Conservation (phyloP, 2,888 invertebrate genomes). For the Rugalucina vietnamica region DNA sequence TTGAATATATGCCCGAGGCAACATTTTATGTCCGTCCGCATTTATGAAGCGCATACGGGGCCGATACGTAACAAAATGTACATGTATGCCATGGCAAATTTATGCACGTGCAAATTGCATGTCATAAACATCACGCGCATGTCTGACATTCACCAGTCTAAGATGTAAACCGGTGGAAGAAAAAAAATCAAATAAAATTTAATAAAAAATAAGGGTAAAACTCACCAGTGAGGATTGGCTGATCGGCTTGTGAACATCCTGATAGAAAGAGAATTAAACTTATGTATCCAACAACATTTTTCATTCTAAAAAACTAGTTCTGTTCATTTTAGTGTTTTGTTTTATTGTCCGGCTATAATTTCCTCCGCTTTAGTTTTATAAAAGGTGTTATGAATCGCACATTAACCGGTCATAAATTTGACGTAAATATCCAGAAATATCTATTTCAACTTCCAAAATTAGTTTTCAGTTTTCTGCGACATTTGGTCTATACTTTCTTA, state of each 20-base stretch:
- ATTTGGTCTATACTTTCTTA: background rate
- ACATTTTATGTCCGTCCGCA: too few relatives aligned
- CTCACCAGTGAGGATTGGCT: background rate
- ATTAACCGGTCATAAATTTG: background rate
- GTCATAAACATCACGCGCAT: too few relatives aligned
- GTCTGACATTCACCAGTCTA: too few relatives aligned
- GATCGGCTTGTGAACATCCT: background rate
- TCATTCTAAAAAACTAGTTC: conserved; percentile 4
- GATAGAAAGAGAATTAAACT: background rate
- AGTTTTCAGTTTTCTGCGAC: background rate
- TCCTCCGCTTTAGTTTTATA: background rate
- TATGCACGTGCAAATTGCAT: too few relatives aligned
- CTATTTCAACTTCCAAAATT: too few relatives aligned
- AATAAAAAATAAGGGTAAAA: background rate
- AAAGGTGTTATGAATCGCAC: background rate
- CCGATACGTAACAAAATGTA: too few relatives aligned
- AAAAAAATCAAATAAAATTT: too few relatives aligned
- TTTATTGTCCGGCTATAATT: background rate
- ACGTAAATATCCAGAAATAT: conserved; percentile 1
- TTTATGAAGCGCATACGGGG: too few relatives aligned
- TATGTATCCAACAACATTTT: background rate
- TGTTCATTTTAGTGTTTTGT: background rate
- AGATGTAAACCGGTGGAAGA: too few relatives aligned
- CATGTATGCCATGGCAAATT: too few relatives aligned
- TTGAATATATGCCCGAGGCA: too few relatives aligned